These are phyloP conservation scores for Barnardius zonarius DNA, from an alignment of 2,113 vertebrate genomes.

Conservation along the genomic window DNA sequence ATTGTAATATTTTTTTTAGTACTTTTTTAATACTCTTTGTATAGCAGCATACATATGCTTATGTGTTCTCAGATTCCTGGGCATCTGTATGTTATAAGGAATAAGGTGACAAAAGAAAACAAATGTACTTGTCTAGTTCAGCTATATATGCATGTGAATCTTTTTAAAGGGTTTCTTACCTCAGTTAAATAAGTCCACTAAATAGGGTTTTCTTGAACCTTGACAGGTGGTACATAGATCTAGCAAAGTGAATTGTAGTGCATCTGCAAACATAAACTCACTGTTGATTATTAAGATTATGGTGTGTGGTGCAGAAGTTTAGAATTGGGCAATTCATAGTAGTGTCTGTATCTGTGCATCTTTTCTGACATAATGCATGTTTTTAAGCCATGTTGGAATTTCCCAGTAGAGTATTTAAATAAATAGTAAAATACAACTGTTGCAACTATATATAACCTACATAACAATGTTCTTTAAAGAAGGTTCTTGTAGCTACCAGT, in stretches of 20 bases:
- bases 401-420: not conserved
- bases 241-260: not conserved
- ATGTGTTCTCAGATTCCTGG: not conserved
- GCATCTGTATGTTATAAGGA: not conserved
- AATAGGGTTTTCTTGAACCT: not conserved
- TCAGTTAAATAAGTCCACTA: not conserved
- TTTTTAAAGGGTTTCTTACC: not conserved
- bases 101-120: not conserved
- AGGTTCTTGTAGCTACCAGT: not conserved
- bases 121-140: not conserved
- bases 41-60: not conserved
- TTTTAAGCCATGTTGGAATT: not conserved
- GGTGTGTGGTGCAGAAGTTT: not conserved
- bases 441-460: not conserved
- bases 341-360: not conserved
- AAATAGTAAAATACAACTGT: not conserved
- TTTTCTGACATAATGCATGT: not conserved
- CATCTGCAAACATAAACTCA: not conserved
- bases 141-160: not conserved
- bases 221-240: fast-evolving
- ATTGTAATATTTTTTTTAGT: not conserved
- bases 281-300: not conserved
- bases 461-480: not conserved
- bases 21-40: not conserved
- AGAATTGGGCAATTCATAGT: not conserved